A percentile compares a stretch with the other conserved stretches of the same genome.
Conservation (phyloP, 2,888 invertebrate genomes). For the Phanerotoma sp. region DNA sequence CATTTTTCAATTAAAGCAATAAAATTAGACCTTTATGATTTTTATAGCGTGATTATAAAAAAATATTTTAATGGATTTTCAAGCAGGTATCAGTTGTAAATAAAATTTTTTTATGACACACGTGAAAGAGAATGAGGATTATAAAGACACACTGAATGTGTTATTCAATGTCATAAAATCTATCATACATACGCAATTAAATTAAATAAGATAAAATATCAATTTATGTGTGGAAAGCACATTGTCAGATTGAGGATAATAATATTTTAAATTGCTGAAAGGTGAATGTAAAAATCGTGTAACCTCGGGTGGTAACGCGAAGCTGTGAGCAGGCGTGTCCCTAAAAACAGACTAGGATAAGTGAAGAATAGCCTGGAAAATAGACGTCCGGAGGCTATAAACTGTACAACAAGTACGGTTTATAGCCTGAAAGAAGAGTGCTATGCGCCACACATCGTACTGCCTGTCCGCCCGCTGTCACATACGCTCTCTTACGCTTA, state of each 20-base stretch:
- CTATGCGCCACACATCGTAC: slow-evolving; percentile 12
- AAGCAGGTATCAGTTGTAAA: no score
- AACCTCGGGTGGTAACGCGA: slow-evolving; percentile 44
- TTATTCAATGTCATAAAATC: not conserved
- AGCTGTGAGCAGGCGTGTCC: slow-evolving; percentile 32
- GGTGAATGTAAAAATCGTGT: slow-evolving; percentile 51
- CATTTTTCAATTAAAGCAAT: no score
- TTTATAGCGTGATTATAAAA: no score
- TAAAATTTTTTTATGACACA: no score
- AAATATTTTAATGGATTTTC: no score
- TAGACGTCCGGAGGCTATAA: slow-evolving; percentile 46
- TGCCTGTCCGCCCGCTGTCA: slow-evolving; percentile 45
- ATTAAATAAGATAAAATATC: slow-evolving; percentile 5
- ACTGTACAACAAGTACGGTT: slow-evolving; percentile 33
- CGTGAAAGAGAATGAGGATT: no score
- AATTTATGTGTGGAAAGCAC: slow-evolving; percentile 7
- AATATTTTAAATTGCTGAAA: slow-evolving; percentile 14
- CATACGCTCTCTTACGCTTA: slow-evolving; percentile 52
- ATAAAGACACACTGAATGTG: not conserved
- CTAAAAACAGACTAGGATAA: slow-evolving; percentile 33
- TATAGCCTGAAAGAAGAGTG: slow-evolving; percentile 11
- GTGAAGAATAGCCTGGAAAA: slow-evolving; percentile 30
- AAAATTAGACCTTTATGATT: no score
- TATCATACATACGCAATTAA: not conserved
- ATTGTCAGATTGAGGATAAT: slow-evolving; percentile 2